phyloP scores from a whole-genome alignment of 2,797 vertebrate species.

The Syngnathus acus region DNA sequence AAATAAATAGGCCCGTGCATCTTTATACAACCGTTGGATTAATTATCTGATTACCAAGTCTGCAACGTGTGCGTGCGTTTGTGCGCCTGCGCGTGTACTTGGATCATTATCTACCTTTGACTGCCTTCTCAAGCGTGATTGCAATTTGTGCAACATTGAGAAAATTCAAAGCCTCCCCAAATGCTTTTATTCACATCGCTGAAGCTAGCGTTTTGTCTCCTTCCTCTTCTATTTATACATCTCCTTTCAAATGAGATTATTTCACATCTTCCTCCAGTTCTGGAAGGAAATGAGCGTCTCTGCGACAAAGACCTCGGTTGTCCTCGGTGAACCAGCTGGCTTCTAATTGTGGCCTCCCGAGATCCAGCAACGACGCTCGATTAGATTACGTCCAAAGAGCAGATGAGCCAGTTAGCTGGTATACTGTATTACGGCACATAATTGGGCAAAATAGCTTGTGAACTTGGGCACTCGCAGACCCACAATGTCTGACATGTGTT shows the following conservation, averaged over 20 bases:
- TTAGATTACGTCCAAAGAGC: conserved; percentile 64
- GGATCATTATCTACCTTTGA: not conserved
- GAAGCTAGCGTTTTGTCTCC: not conserved
- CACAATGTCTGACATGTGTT: not conserved
- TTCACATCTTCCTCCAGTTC: conserved; percentile 54
- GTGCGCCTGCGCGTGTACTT: not conserved
- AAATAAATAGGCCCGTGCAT: too few species aligned
- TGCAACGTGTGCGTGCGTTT: not conserved
- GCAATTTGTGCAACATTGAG: conserved; percentile 3
- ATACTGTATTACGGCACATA: conserved; percentile 51
- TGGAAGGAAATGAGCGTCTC: conserved; percentile 61
- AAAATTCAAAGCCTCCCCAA: not conserved
- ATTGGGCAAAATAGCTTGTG: conserved; percentile 59
- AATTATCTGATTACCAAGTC: not conserved
- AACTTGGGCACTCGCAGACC: conserved; percentile 34
- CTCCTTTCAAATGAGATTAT: conserved; percentile 60
- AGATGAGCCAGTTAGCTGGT: conserved; percentile 64
- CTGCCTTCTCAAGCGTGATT: not conserved
- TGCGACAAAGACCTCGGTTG: conserved; percentile 65
- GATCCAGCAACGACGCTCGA: conserved; percentile 57
- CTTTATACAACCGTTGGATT: not conserved
- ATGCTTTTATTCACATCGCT: not conserved
- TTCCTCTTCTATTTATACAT: conserved; percentile 54
- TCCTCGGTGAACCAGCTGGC: conserved; percentile 49
- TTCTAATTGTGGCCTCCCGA: conserved; percentile 66